These are phyloP conservation scores for Upupa epops DNA, from an alignment of 2,113 vertebrate species.

Conservation along the genomic window DNA sequence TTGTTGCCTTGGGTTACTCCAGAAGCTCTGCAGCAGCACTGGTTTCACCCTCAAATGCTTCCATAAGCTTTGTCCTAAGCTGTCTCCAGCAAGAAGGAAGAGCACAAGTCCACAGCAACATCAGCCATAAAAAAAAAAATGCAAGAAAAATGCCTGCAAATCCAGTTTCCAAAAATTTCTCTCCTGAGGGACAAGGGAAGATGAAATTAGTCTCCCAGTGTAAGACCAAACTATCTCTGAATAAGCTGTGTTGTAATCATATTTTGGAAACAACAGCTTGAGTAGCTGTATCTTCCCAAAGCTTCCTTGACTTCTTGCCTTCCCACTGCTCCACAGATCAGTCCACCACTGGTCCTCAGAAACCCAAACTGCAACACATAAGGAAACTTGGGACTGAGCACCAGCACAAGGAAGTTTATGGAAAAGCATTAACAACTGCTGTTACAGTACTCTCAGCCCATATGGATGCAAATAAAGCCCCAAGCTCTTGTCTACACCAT, in stretches of 20 bases:
- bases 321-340: background rate
- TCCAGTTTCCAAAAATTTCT: slow-evolving; percentile 2
- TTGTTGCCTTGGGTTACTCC: background rate
- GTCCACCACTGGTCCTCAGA: background rate
- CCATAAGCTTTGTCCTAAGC: background rate
- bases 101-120: background rate
- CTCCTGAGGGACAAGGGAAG: background rate
- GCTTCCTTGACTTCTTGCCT: background rate
- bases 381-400: background rate
- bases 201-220: background rate
- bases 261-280: background rate
- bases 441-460: background rate
- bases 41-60: background rate
- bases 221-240: slow-evolving; percentile 29
- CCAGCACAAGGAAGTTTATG: fast-evolving
- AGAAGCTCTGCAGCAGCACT: background rate
- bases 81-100: background rate
- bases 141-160: background rate
- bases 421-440: background rate
- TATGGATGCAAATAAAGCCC: background rate
- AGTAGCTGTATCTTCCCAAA: background rate
- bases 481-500: background rate
- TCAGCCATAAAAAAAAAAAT: slow-evolving; percentile 3
- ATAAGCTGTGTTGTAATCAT: background rate
- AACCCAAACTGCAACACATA: background rate